A percentile compares a stretch with the other conserved stretches of the same genome.
phyloP scores from a whole-genome alignment of 2,797 vertebrate species.

The Schizopygopsis pylzovi region DNA sequence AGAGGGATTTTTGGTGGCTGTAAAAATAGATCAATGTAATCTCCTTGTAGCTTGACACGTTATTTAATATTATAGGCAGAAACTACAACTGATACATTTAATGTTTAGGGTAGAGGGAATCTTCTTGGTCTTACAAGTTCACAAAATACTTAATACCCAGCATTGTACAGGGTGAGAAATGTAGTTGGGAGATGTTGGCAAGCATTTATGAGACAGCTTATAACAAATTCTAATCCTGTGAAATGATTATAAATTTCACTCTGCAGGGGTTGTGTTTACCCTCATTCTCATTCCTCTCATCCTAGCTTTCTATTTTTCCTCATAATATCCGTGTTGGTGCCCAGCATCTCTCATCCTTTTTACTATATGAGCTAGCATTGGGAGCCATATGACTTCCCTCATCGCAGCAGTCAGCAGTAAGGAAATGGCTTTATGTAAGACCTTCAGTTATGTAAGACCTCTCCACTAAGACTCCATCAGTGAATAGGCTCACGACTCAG shows the following conservation, averaged over 20 bases:
- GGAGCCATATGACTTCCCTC: constrained; percentile 23
- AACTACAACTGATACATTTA: constrained; percentile 8
- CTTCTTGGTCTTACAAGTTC: constrained; percentile 11
- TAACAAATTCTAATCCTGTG: constrained; percentile 19
- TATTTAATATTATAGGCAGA: constrained; percentile 15
- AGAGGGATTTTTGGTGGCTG: not conserved
- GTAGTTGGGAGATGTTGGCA: not conserved
- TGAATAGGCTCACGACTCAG: constrained; percentile 22
- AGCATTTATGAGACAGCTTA: constrained; percentile 33
- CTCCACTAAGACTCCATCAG: constrained; percentile 31
- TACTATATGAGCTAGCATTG: constrained; percentile 15
- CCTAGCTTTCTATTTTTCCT: not conserved
- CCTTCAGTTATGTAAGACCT: constrained; percentile 56
- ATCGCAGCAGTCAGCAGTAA: constrained; percentile 22
- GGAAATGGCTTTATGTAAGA: constrained; percentile 51
- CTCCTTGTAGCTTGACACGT: not conserved
- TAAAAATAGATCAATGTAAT: not conserved
- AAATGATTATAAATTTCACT: constrained; percentile 33
- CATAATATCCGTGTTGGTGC: not conserved
- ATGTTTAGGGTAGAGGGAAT: constrained; percentile 11
- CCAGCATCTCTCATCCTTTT: constrained; percentile 1
- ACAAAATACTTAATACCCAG: constrained; percentile 24
- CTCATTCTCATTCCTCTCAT: constrained; percentile 4
- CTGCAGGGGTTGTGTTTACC: constrained; percentile 21
- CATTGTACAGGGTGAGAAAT: not conserved